A percentile compares a stretch with the other conserved stretches of the same genome.
These are phyloP conservation scores for Nephrocerus scutellatus DNA, from an alignment of 2,888 invertebrate species.

Conservation along the genomic window DNA sequence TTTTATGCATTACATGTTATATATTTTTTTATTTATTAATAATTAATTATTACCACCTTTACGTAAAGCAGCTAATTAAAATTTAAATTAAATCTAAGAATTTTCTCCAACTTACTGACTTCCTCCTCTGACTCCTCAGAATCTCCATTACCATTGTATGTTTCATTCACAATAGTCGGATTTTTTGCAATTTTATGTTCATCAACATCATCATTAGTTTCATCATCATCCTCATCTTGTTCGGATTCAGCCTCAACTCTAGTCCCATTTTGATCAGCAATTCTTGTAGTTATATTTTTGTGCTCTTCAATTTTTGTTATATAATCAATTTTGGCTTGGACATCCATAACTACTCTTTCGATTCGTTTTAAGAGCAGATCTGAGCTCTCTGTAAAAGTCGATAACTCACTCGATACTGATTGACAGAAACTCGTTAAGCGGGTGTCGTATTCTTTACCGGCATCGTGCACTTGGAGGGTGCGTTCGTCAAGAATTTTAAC, in stretches of 20 bases:
- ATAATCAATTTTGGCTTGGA: constrained; percentile 28
- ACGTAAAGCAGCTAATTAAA: too few relatives aligned
- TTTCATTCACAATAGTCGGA: not conserved
- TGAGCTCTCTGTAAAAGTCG: constrained; percentile 39
- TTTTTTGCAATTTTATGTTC: constrained; percentile 1
- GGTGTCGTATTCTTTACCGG: constrained; percentile 25
- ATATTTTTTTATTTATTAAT: constrained; percentile 11
- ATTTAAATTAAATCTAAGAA: not conserved
- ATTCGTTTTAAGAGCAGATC: constrained; percentile 38
- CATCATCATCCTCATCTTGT: not conserved
- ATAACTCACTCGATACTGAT: constrained; percentile 33
- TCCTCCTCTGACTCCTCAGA: constrained; percentile 13
- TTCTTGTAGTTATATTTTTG: not conserved
- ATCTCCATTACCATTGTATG: constrained; percentile 6
- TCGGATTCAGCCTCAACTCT: too few relatives aligned
- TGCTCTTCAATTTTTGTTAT: constrained; percentile 1
- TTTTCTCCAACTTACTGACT: constrained; percentile 19
- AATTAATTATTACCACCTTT: too few relatives aligned
- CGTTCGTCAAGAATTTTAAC: constrained; percentile 35
- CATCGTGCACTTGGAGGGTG: constrained; percentile 31
- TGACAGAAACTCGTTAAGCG: constrained; percentile 32
- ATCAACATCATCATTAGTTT: constrained; percentile 1
- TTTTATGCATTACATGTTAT: not conserved
- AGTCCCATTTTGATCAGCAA: too few relatives aligned
- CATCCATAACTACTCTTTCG: constrained; percentile 31